A percentile compares a stretch with the other conserved stretches of the same genome.
phyloP scores from a whole-genome alignment of 1,140 invertebrate species.

The Mactra quadrangularis region DNA sequence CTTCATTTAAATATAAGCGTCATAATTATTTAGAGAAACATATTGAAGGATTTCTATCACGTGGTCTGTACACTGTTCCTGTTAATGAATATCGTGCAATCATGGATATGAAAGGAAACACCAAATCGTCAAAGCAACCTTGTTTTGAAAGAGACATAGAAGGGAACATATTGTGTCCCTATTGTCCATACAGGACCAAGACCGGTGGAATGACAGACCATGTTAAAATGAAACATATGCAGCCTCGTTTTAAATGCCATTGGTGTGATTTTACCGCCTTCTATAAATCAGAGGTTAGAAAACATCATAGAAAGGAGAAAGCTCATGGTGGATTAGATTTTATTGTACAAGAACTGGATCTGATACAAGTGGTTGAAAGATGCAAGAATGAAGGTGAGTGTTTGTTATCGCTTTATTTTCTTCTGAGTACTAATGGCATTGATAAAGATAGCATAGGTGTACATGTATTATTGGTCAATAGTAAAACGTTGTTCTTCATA shows the following conservation, averaged over 20 bases:
- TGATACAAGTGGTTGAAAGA: slow-evolving; percentile 38
- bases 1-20: slow-evolving; percentile 55
- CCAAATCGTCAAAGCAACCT: slow-evolving; percentile 43
- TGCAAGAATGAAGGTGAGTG: slow-evolving; percentile 22
- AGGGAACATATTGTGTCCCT: slow-evolving; percentile 48
- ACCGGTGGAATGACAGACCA: slow-evolving; percentile 54
- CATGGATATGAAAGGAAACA: slow-evolving; percentile 60
- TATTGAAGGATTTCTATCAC: slow-evolving; percentile 51
- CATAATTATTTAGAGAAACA: slow-evolving; percentile 62
- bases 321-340: slow-evolving; percentile 31
- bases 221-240: slow-evolving; percentile 60
- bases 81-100: slow-evolving; percentile 54
- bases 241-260: slow-evolving; percentile 62
- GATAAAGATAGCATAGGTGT: too few relatives aligned
- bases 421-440: too few relatives aligned
- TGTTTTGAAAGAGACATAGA: slow-evolving; percentile 39
- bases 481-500: too few relatives aligned
- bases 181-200: slow-evolving; percentile 53
- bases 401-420: neutral
- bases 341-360: slow-evolving; percentile 52
- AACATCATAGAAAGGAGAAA: slow-evolving; percentile 59
- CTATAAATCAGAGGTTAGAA: slow-evolving; percentile 57
- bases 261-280: slow-evolving; percentile 56
- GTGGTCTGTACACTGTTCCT: slow-evolving; percentile 53
- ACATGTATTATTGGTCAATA: too few relatives aligned